Base-by-base conservation (phyloP, 2,888 invertebrate genomes). In the Carabus problematicus region DNA sequence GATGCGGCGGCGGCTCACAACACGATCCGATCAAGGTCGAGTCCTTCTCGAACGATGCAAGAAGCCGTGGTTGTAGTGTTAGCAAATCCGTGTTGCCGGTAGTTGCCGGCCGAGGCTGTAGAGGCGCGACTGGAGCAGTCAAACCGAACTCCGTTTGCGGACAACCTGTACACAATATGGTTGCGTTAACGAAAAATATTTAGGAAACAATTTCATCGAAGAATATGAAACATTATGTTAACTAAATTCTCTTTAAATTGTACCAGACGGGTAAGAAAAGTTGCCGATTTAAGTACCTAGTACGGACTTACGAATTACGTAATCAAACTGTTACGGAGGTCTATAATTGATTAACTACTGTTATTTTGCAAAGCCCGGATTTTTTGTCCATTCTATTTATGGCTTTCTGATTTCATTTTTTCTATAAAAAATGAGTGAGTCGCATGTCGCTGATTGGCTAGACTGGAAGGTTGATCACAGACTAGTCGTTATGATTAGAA, bases 71-170 rank as follows among this genome's bases (percentile, higher is more conserved):
- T 85, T 91, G 91, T 69, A 91, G 81, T 70, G 90, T 91, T 76
- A 91, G 84, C 82, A 89, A 86, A 73, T 89, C 86, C 76, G 89
- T 88, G 77, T 87, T 81, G 80, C 88, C 90, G 43, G 88, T 90
- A 74, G 90, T 91, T 59, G 91, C 88, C 73, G 90, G 87, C 73
- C 90, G 83, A 56, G 91, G 89, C 83, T 89, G 88, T 74, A 90
- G 79, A 74, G 89, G 89, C 74, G 87, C 85, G 71, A 88, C 60
- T 7, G 85, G 78, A 71, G 84, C 84, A 74, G 84, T 42, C 9
- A 60, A 12, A 19, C 67, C 60, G n/a, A 67, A 67, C 54, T 67
- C 67, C 9, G 60, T n/a, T 11, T 67, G 60, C 1, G 67, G 60
- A 45, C 52, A 49, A 11, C 67, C 67, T 67, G 43, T 4, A 7